Evolutionary conservation across 2,113 vertebrate genomes (phyloP).

Genomic region (Brachypteracias leptosomus): DNA sequence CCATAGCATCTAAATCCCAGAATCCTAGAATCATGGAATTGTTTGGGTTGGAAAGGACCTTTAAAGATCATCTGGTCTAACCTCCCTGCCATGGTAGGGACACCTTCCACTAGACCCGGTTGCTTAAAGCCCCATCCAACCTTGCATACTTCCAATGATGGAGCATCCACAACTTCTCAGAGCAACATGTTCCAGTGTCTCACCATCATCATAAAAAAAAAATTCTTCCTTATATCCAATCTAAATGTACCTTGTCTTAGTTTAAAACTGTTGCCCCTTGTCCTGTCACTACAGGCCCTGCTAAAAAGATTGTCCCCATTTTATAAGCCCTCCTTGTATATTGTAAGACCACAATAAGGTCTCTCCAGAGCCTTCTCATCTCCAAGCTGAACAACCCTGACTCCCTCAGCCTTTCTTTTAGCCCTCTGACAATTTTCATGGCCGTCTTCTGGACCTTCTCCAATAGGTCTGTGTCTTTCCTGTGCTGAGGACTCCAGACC

Average conservation of each 20-base stretch:
- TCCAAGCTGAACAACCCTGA: too few relatives aligned
- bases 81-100: neutral
- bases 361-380: neutral
- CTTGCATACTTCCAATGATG: neutral
- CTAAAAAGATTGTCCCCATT: neutral
- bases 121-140: neutral
- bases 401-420: too few relatives aligned
- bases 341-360: neutral
- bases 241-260: neutral
- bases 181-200: neutral
- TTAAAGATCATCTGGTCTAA: neutral
- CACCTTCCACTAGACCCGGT: neutral
- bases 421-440: too few relatives aligned
- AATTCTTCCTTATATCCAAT: too few relatives aligned
- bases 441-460: too few relatives aligned
- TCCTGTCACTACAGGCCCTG: neutral
- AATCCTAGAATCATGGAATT: neutral
- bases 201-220: neutral
- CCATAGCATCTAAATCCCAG: neutral
- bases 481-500: neutral
- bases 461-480: neutral
- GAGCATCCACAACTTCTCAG: neutral
- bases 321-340: neutral
- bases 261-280: neutral
- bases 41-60: neutral